These are phyloP conservation scores for Ictalurus furcatus DNA, from an alignment of 2,113 vertebrate genomes.

Conservation along the genomic window DNA sequence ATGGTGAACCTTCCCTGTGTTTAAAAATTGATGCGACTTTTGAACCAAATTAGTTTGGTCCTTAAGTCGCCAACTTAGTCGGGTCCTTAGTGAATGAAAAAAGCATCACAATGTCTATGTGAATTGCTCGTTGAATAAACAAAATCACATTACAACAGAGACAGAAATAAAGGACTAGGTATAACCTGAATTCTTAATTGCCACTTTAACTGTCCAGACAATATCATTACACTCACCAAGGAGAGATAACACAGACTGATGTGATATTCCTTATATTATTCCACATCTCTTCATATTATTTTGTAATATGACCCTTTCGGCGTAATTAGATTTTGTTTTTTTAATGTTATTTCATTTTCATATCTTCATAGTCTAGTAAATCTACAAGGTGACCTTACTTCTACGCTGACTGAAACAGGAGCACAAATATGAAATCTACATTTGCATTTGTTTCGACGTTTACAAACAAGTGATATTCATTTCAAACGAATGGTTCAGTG, in stretches of 20 bases:
- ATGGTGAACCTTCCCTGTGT: neutral
- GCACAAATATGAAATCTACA: constrained; percentile 6
- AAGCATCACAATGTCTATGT: neutral
- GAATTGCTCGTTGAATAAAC: constrained; percentile 18
- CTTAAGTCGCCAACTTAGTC: neutral
- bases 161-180: neutral
- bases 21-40: neutral
- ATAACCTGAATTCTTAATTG: constrained; percentile 33
- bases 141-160: constrained; percentile 25
- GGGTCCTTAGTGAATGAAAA: neutral
- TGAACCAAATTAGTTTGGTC: neutral
- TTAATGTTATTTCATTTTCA: constrained; percentile 1
- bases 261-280: constrained; percentile 20
- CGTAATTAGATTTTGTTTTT: neutral
- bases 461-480: neutral
- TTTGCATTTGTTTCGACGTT: constrained; percentile 3
- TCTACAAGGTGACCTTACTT: constrained; percentile 18
- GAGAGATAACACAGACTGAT: neutral
- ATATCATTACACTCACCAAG: constrained; percentile 29
- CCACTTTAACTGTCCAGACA: constrained; percentile 28
- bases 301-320: constrained; percentile 26
- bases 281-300: constrained; percentile 25
- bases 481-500: constrained; percentile 15
- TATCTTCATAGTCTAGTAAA: neutral
- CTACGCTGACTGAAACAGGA: neutral